Percentiles rank a stretch among this genome's conserved stretches.
Evolutionary conservation across 2,113 vertebrate species (phyloP).

Genomic region (Centropus unirufus): DNA sequence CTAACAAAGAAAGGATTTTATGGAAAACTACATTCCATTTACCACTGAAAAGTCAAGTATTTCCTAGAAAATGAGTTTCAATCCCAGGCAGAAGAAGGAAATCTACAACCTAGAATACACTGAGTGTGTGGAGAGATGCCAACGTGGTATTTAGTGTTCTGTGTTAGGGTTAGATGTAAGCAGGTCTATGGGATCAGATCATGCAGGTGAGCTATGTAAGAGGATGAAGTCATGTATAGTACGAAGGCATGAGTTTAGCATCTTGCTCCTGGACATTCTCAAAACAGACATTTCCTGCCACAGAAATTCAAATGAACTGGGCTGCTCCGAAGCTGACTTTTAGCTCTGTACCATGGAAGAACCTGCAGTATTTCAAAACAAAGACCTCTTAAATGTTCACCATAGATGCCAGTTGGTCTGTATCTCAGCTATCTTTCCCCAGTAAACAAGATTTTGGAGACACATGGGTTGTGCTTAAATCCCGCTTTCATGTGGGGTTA

Average conservation of each 20-base stretch:
- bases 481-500: neutral
- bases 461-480: neutral
- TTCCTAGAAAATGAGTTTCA: neutral
- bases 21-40: neutral
- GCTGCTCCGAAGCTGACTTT: neutral
- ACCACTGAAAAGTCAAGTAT: neutral
- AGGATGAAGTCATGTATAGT: neutral
- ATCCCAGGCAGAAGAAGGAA: neutral
- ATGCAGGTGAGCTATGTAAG: neutral
- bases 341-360: neutral
- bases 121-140: neutral
- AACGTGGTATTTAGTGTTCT: neutral
- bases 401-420: neutral
- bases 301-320: neutral
- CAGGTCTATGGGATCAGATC: neutral
- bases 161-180: neutral
- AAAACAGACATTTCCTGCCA: neutral
- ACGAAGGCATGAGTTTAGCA: neutral
- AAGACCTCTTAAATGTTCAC: neutral
- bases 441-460: slow-evolving; percentile 48
- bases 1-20: neutral
- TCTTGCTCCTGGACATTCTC: slow-evolving; percentile 40
- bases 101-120: neutral
- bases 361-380: slow-evolving; percentile 41
- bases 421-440: slow-evolving; percentile 41